These are phyloP conservation scores for Mythimna loreyi DNA, from an alignment of 2,888 invertebrate species.

Conservation along the genomic window DNA sequence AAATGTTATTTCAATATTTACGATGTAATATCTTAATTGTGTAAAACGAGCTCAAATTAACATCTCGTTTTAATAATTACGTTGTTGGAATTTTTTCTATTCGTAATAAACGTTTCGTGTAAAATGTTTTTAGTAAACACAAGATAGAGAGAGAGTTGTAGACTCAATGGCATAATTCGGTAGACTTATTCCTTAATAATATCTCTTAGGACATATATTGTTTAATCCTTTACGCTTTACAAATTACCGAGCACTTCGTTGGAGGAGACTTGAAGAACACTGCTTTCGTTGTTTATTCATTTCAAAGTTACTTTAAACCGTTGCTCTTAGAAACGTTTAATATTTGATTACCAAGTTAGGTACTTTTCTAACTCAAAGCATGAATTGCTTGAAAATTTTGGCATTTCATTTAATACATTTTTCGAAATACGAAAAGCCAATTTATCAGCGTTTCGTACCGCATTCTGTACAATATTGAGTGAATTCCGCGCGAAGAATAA, in stretches of 20 bases:
- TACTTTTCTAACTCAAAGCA: not conserved
- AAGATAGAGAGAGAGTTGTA: not conserved
- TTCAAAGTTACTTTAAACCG: not conserved
- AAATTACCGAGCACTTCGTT: constrained; percentile 15
- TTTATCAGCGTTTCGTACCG: not conserved
- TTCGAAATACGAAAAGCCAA: constrained; percentile 6
- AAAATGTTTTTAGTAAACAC: not conserved
- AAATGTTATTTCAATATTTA: constrained; percentile 54
- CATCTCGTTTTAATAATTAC: constrained; percentile 29
- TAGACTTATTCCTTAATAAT: constrained; percentile 10
- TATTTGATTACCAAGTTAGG: not conserved
- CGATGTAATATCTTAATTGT: constrained; percentile 37
- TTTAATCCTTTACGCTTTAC: constrained; percentile 8
- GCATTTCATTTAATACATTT: constrained; percentile 8
- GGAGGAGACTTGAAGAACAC: constrained; percentile 1
- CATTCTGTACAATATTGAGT: constrained; percentile 10
- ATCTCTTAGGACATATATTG: constrained; percentile 20
- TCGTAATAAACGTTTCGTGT: too few species aligned
- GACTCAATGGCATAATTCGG: constrained; percentile 14
- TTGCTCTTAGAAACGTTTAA: constrained; percentile 2
- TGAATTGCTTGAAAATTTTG: not conserved
- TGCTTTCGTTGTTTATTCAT: not conserved
- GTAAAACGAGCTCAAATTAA: constrained; percentile 40
- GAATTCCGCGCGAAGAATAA: constrained; percentile 27
- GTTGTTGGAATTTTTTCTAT: not conserved